Evolutionary conservation across 2,888 invertebrate genomes (phyloP), one percentile per base, ranked within the genome.

Genomic region (Troglohyphantes excavatus): DNA sequence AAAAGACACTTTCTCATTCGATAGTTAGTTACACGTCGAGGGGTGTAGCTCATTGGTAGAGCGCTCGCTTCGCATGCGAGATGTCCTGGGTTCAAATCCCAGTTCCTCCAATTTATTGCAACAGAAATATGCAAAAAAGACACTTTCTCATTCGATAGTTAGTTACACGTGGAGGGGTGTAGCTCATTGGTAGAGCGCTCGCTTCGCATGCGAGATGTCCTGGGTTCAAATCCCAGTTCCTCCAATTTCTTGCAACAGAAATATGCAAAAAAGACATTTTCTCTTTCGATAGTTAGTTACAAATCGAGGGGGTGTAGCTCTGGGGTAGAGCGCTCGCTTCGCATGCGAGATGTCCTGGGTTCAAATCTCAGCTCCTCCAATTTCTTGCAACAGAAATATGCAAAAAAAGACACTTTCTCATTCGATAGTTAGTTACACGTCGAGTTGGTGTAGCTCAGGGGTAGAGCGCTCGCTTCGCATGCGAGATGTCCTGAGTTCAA

Each of bases 401-500:
- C n/a, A n/a, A n/a, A n/a, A n/a, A n/a, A n/a, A n/a, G n/a, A n/a
- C n/a, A n/a, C n/a, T n/a, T n/a, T n/a, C n/a, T n/a, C n/a, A n/a
- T n/a, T n/a, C n/a, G n/a, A n/a, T n/a, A n/a, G n/a, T n/a, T n/a
- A n/a, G n/a, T n/a, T n/a, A n/a, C n/a, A n/a, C n/a, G n/a, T n/a
- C n/a, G n/a, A n/a, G n/a, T n/a, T n/a, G 46, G 46, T 46, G 46
- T 46, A 46, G 46, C 46, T 46, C 43, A 72, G 72, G 2, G 43
- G 43, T 72, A 72, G 72, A 72, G 72, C 72, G 46, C 46, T 72
- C 72, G 72, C 46, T 72, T 72, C 72, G 72, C 23, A 72, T 72
- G 72, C 43, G 72, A 72, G 72, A 43, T 72, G 72, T 23, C 46
- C 46, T 46, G 43, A 46, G 72, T 72, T 72, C 72, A 21, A 72